Base-by-base conservation (phyloP, 1,140 invertebrate species). In the Nephila pilipes region DNA sequence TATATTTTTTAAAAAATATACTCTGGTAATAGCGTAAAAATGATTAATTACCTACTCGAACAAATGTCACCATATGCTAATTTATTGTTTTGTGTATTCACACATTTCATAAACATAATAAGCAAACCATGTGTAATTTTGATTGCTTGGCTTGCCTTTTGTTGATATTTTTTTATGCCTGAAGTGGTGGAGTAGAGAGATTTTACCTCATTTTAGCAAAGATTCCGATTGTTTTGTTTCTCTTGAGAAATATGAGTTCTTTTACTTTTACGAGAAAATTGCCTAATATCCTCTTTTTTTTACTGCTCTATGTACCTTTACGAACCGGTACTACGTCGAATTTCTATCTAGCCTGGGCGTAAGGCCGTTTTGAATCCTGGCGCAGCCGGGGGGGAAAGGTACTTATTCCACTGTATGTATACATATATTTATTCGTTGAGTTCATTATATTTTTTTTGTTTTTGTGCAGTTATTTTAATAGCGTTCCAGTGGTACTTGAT, bases 381-480 rank as follows among this genome's bases (percentile, higher is more conserved):
- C 90, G 80, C 89, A 90, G 89, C 57, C 89, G 81, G 83, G 90
- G 90, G 81, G 90, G 69, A 92, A 92, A 92, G 90, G 90, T 92
- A 92, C 90, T 92, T 92, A 92, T 85, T 92, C 83, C 75, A 69
- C 79, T 92, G 90, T 92, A 92, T 92, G 90, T 92, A 92, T 92
- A 92, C 90, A 92, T 85, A 92, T 92, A 92, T 92, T 92, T 92
- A 92, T 92, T 92, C 79, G 81, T 85, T 75, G 90, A 92, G 90
- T 92, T 92, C 90, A 92, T 92, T 92, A 92, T 81, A 85, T 92
- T 92, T 92, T 90, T 90, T 87, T 81, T 75, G 69, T 90, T 90
- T 90, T 92, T 92, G 90, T 92, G 90, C 90, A 92, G 90, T 92
- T 92, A 92, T 92, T 92, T 92, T 92, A 92, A 92, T 92, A 92